phyloP scores from a whole-genome alignment of 2,797 vertebrate species.

The Catostomus latipinnis region DNA sequence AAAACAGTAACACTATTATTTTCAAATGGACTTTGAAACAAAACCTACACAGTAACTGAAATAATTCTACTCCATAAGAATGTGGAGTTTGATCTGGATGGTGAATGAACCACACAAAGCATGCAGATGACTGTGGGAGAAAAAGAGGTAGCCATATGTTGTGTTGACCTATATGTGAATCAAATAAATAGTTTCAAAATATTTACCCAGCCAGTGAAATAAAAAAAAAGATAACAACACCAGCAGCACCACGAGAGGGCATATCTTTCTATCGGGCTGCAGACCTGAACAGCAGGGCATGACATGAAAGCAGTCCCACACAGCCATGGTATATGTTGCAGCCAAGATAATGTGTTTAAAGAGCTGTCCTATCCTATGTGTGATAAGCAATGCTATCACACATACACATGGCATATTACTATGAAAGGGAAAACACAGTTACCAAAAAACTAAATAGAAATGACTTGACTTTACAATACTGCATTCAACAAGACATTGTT shows the following conservation, averaged over 20 bases:
- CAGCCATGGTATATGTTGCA: constrained; percentile 30
- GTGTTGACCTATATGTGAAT: constrained; percentile 37
- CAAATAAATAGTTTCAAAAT: constrained; percentile 53
- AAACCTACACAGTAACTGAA: constrained; percentile 27
- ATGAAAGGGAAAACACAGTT: constrained; percentile 42
- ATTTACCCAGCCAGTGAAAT: constrained; percentile 28
- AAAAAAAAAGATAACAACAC: constrained; percentile 15
- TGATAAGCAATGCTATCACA: constrained; percentile 50
- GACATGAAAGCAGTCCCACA: constrained; percentile 49
- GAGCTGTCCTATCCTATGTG: constrained; percentile 1
- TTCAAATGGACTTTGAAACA: constrained; percentile 43
- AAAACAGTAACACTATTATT: constrained; percentile 13
- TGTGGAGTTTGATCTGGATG: too few relatives aligned
- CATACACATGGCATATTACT: constrained; percentile 36
- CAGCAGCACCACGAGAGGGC: constrained; percentile 20
- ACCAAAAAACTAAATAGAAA: constrained; percentile 39
- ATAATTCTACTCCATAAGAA: constrained; percentile 29
- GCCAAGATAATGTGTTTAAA: neutral
- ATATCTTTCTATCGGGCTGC: constrained; percentile 48
- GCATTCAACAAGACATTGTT: neutral
- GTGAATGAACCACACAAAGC: neutral
- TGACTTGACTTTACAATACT: constrained; percentile 22
- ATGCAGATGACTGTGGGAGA: neutral
- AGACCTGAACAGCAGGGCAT: constrained; percentile 41
- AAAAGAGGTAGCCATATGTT: constrained; percentile 10